A percentile compares a stretch with the other conserved stretches of the same genome.
Evolutionary conservation across 2,797 vertebrate species (phyloP).

Genomic region (Varecia variegata): DNA sequence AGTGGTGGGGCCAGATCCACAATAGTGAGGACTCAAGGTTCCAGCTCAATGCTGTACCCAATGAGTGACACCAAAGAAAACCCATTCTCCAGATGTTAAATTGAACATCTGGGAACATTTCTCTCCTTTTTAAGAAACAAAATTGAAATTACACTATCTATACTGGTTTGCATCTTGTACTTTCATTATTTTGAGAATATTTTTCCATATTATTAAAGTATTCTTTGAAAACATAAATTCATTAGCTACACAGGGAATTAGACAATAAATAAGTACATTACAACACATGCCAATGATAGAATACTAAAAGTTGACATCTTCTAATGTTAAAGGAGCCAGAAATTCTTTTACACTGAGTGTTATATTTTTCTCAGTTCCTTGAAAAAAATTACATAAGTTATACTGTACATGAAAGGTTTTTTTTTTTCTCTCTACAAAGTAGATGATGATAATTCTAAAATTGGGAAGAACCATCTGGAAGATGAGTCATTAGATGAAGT

Average conservation of each 20-base stretch:
- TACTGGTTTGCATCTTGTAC: not conserved
- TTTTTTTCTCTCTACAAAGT: not conserved
- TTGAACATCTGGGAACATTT: not conserved
- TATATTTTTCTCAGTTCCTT: constrained; percentile 10
- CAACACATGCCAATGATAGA: not conserved
- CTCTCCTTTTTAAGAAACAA: not conserved
- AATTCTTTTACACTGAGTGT: not conserved
- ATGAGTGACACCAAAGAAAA: not conserved
- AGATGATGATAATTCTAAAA: constrained; percentile 56
- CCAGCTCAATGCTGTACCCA: not conserved
- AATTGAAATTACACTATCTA: not conserved
- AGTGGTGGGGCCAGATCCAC: too few species aligned
- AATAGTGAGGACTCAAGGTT: not conserved
- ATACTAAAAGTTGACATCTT: not conserved
- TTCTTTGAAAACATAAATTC: constrained; percentile 11
- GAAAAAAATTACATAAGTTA: constrained; percentile 4
- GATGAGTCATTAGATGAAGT: constrained; percentile 46
- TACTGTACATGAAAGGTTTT: constrained; percentile 38
- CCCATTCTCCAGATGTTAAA: not conserved
- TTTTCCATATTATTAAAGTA: constrained; percentile 18
- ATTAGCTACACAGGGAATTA: not conserved
- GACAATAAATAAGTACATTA: not conserved
- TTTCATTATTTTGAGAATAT: not conserved
- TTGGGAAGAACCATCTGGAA: constrained; percentile 60
- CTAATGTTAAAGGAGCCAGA: constrained; percentile 10